A percentile compares a stretch with the other conserved stretches of the same genome.
Evolutionary conservation across 2,113 vertebrate species (phyloP).

Genomic region (Pimephales promelas): DNA sequence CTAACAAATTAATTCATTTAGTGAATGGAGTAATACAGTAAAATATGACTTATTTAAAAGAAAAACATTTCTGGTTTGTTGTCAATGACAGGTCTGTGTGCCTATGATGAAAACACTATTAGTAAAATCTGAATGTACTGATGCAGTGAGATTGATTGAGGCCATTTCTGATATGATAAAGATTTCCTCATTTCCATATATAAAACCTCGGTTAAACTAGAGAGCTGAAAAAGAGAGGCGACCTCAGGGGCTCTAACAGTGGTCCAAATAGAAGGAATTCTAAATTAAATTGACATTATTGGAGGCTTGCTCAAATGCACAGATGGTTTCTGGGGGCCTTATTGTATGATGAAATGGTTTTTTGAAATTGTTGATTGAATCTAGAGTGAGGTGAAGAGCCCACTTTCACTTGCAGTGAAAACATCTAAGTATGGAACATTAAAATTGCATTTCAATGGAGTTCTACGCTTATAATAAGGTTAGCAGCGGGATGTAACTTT

Average conservation of each 20-base stretch:
- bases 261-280: not conserved
- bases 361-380: slow-evolving; percentile 56
- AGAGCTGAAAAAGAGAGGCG: not conserved
- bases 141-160: not conserved
- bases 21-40: not conserved
- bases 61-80: not conserved
- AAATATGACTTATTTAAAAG: not conserved
- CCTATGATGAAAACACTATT: not conserved
- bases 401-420: slow-evolving; percentile 40
- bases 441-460: slow-evolving; percentile 41
- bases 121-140: not conserved
- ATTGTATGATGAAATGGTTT: slow-evolving; percentile 40
- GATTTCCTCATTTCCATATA: not conserved
- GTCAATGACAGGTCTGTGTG: not conserved
- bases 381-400: slow-evolving; percentile 17
- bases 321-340: slow-evolving; percentile 24
- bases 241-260: not conserved
- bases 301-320: not conserved
- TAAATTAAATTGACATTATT: slow-evolving; percentile 36
- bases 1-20: not conserved
- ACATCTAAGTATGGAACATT: slow-evolving; percentile 28
- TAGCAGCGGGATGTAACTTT: not conserved
- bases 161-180: not conserved
- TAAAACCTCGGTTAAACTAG: slow-evolving; percentile 2
- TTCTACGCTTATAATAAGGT: not conserved